Base-by-base conservation (phyloP, 2,888 invertebrate genomes). In the Polymixis flavicincta region DNA sequence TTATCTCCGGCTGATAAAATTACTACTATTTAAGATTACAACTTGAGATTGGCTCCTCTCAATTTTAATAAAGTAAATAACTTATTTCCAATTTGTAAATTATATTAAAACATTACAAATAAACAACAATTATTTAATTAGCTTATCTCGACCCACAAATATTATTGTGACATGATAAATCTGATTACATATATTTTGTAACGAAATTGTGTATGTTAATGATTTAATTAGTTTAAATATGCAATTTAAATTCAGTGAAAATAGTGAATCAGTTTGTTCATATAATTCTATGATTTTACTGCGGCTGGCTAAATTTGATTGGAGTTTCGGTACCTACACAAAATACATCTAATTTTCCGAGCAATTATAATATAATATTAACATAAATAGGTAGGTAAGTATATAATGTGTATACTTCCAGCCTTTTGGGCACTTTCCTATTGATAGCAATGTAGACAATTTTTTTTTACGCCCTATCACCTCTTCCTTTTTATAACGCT, bases 201-300 rank as follows among this genome's bases (percentile, higher is more conserved):
- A 14, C 50, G 25, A 61, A 67, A 59, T 81, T 19, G 28, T 28
- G 57, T 55, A 45, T 67, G n/a, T 48, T 37, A 61, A 72, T 67
- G 14, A 78, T 57, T 63, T 42, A 45, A 72, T 57, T 66, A 73
- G 14, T 59, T 37, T 73, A 74, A 66, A 80, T 69, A 25, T 1
- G 59, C 59, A 64, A 77, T 82, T 77, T 71, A 71, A 28, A 82
- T 82, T 82, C 78, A 50, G 82, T 59, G 71, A 64, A 59, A 57
- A 70, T 55, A 37, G 28, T 48, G 4, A 61, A 32, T 55, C 4
- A 45, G 14, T 28, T 22, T 14, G 14, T 32, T 25, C 25, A 25
- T 7, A 32, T 25, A 75, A 59, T 28, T 42, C 14, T 55, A 76
- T 61, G 54, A 63, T 55, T 50, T 50, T 52, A 70, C 25, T 69